These are phyloP conservation scores for Perizoma affinitatum DNA, from an alignment of 2,888 invertebrate species.

Conservation along the genomic window DNA sequence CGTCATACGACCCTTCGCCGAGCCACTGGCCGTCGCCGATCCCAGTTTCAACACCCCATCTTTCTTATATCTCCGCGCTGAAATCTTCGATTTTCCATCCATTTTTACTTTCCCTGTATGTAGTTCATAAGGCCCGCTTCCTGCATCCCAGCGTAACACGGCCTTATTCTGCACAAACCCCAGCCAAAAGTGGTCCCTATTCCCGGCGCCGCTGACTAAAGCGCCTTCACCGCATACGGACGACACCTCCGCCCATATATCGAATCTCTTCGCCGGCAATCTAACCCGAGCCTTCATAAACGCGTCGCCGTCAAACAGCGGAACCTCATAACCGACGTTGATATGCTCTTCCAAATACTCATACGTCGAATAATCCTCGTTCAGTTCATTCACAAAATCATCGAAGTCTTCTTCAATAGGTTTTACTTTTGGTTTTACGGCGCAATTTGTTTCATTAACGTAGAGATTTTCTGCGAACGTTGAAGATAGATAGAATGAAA, in stretches of 20 bases:
- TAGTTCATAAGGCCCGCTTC: slow-evolving; percentile 69
- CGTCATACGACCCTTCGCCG: slow-evolving; percentile 71
- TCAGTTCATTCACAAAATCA: slow-evolving; percentile 59
- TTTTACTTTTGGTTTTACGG: slow-evolving; percentile 45
- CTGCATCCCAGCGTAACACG: slow-evolving; percentile 72
- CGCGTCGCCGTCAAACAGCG: slow-evolving; percentile 73
- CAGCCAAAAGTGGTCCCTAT: slow-evolving; percentile 76
- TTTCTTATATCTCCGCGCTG: slow-evolving; percentile 73
- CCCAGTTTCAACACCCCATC: slow-evolving; percentile 72
- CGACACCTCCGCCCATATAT: slow-evolving; percentile 77
- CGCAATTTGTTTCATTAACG: slow-evolving; percentile 44
- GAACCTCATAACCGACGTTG: slow-evolving; percentile 64
- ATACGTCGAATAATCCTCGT: slow-evolving; percentile 59
- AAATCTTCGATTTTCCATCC: slow-evolving; percentile 68
- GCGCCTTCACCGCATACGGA: slow-evolving; percentile 71
- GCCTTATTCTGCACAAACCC: slow-evolving; percentile 69
- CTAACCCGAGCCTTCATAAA: slow-evolving; percentile 66
- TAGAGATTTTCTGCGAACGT: slow-evolving; percentile 69
- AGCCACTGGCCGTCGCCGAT: slow-evolving; percentile 61
- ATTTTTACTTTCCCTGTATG: slow-evolving; percentile 66
- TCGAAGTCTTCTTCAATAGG: slow-evolving; percentile 49
- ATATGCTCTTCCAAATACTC: slow-evolving; percentile 64
- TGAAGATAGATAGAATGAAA: slow-evolving; percentile 46
- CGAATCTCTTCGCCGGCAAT: slow-evolving; percentile 73
- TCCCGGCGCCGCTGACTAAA: slow-evolving; percentile 69